A percentile compares a stretch with the other conserved stretches of the same genome.
Conservation (phyloP, 2,888 invertebrate species). For the Agonopterix alstromeriana region DNA sequence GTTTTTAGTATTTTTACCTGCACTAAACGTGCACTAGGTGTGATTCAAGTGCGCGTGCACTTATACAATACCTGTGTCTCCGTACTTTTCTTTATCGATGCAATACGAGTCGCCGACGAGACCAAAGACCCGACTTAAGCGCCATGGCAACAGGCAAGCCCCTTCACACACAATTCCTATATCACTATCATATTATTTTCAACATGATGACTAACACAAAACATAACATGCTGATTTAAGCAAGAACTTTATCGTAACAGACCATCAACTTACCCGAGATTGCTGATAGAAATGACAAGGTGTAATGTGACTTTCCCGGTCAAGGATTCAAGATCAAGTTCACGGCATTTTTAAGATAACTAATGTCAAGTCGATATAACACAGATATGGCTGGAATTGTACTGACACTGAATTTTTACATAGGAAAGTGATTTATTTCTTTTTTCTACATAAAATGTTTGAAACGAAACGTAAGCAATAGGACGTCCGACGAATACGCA, state of each 20-base stretch:
- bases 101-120: no score
- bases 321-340: background rate
- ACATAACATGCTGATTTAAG: background rate
- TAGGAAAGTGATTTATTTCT: no score
- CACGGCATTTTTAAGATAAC: background rate
- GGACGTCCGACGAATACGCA: constrained; percentile 55
- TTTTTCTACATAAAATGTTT: background rate
- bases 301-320: constrained; percentile 1
- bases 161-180: background rate
- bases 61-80: no score
- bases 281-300: background rate
- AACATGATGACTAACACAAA: background rate
- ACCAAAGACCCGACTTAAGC: background rate
- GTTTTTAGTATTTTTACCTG: no score
- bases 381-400: constrained; percentile 3
- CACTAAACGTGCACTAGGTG: no score
- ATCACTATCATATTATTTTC: background rate
- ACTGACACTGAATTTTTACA: no score
- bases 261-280: constrained; percentile 1
- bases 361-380: background rate
- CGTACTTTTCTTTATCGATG: no score
- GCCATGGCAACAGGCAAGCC: background rate
- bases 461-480: constrained; percentile 18
- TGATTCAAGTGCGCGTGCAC: no score
- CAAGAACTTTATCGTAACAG: background rate